These are phyloP conservation scores for Prosapia bicincta DNA, from an alignment of 2,888 invertebrate species.

Conservation along the genomic window DNA sequence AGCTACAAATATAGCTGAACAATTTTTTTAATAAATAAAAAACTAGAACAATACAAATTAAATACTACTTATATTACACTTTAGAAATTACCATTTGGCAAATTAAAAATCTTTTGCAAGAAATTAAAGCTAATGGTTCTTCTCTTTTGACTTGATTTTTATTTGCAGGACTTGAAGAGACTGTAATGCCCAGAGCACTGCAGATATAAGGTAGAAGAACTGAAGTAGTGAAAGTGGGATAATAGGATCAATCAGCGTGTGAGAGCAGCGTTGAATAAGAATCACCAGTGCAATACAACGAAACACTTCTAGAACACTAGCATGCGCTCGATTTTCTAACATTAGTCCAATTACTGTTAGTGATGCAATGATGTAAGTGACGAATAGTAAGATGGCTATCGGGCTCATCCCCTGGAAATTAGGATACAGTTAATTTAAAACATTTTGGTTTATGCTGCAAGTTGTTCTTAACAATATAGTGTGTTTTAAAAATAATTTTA, in stretches of 20 bases:
- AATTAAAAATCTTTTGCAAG: no score
- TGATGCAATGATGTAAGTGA: conserved; percentile 63
- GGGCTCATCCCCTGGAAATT: conserved; percentile 59
- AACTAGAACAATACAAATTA: no score
- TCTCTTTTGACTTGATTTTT: conserved; percentile 45
- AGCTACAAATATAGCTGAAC: no score
- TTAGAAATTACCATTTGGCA: no score
- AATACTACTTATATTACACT: no score
- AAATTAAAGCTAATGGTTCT: no score
- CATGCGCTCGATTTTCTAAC: conserved; percentile 62
- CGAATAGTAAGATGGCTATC: conserved; percentile 55
- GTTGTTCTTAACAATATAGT: no score
- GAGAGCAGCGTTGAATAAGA: conserved; percentile 42
- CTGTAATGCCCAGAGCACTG: conserved; percentile 62
- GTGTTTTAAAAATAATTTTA: no score
- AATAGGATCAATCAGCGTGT: conserved; percentile 43
- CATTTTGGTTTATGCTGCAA: background rate
- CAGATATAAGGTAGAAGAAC: conserved; percentile 57
- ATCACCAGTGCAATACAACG: conserved; percentile 61
- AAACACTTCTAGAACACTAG: conserved; percentile 59
- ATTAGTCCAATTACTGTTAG: conserved; percentile 67
- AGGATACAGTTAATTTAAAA: background rate
- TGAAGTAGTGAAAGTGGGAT: conserved; percentile 50
- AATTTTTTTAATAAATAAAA: no score
- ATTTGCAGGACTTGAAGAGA: conserved; percentile 57